Evolutionary conservation across 2,888 invertebrate species (phyloP).

Genomic region (Papilio demoleus): DNA sequence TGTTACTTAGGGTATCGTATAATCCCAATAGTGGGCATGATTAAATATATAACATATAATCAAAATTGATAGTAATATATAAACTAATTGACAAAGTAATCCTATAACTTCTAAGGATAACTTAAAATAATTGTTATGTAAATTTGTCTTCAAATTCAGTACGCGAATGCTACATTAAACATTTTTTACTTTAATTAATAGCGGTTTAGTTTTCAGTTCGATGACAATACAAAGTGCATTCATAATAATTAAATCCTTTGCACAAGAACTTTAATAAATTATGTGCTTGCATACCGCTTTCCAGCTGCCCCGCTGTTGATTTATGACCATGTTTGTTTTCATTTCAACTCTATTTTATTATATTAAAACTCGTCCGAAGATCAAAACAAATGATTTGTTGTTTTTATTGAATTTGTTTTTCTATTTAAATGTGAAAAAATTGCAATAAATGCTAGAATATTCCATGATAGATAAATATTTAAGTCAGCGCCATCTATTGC

Average conservation of each 20-base stretch:
- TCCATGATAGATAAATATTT: background rate
- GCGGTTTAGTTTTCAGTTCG: background rate
- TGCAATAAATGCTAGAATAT: background rate
- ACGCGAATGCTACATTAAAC: background rate
- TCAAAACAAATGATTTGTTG: background rate
- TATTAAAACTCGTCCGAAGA: background rate
- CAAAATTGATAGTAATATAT: no score
- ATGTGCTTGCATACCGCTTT: constrained; percentile 20
- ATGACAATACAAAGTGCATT: constrained; percentile 11
- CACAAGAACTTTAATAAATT: constrained; percentile 15
- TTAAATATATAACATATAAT: no score
- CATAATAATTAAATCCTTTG: constrained; percentile 19
- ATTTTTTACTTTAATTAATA: background rate
- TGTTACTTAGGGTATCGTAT: no score
- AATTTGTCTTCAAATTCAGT: background rate
- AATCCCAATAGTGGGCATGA: no score
- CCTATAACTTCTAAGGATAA: no score
- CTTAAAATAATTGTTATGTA: no score
- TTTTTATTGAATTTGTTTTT: background rate
- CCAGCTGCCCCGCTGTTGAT: constrained; percentile 13
- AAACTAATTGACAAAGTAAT: no score
- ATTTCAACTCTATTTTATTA: constrained; percentile 4
- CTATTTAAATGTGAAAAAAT: no score
- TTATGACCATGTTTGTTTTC: constrained; percentile 5
- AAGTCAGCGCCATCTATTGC: constrained; percentile 2